Conservation (phyloP, 2,113 vertebrate species). For the Psittacula cyanocephala region DNA sequence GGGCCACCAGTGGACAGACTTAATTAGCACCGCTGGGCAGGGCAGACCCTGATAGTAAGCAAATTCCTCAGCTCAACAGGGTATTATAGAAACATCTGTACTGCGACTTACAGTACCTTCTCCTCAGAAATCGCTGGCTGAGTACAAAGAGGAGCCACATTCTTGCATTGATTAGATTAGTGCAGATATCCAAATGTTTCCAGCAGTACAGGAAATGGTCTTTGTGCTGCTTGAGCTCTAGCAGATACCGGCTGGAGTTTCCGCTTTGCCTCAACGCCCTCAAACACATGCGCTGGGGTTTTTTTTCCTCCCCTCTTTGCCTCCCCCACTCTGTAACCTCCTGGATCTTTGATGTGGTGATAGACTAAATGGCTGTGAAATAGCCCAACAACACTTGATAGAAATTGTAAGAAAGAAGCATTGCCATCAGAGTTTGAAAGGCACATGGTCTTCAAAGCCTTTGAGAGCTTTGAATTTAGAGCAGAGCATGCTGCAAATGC, state of each 20-base stretch:
- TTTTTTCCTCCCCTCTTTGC: background rate
- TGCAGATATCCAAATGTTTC: conserved; percentile 59
- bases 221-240: conserved; percentile 41
- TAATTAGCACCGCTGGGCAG: conserved; percentile 5
- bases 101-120: conserved; percentile 43
- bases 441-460: background rate
- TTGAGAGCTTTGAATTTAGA: background rate
- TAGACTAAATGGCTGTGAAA: background rate
- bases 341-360: conserved; percentile 58
- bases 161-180: conserved; percentile 72
- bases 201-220: conserved; percentile 63
- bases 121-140: conserved; percentile 43
- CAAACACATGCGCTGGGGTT: background rate
- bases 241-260: conserved; percentile 7
- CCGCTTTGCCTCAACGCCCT: conserved; percentile 31
- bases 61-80: conserved; percentile 51
- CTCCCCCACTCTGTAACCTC: background rate
- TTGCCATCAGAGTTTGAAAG: background rate
- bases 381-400: background rate
- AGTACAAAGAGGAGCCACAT: conserved; percentile 68
- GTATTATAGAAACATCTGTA: conserved; percentile 65
- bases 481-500: background rate
- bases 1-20: background rate
- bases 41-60: conserved; percentile 4
- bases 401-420: background rate